These are phyloP conservation scores for Hylaeus volcanicus DNA, from an alignment of 1,140 invertebrate genomes.

Conservation along the genomic window DNA sequence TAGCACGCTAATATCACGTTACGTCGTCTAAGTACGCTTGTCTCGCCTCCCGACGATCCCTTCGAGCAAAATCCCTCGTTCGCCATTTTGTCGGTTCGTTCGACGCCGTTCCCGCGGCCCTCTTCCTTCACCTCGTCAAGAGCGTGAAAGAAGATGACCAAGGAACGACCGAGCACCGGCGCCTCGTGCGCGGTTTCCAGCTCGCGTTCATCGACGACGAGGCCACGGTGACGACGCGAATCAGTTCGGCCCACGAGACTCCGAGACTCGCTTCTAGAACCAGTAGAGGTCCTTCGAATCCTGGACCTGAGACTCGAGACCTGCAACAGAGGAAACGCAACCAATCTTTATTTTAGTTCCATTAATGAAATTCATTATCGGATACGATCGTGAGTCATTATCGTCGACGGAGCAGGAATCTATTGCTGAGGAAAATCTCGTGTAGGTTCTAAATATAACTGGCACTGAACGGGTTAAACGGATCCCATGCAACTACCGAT, in stretches of 20 bases:
- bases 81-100: slow-evolving; percentile 28
- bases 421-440: too few relatives aligned
- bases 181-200: background rate
- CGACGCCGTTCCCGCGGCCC: background rate
- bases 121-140: background rate
- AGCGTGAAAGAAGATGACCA: too few relatives aligned
- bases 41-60: slow-evolving; percentile 22
- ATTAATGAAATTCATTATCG: too few relatives aligned
- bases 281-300: slow-evolving; percentile 75
- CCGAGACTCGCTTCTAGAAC: slow-evolving; percentile 67
- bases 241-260: slow-evolving; percentile 47
- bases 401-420: too few relatives aligned
- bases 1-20: slow-evolving; percentile 48
- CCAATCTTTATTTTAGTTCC: background rate
- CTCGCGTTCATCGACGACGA: slow-evolving; percentile 10
- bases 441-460: too few relatives aligned
- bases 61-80: background rate
- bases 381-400: too few relatives aligned
- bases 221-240: slow-evolving; percentile 2
- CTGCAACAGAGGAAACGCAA: slow-evolving; percentile 60
- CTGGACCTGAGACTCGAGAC: slow-evolving; percentile 73
- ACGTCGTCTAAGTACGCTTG: background rate
- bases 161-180: background rate
- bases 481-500: too few relatives aligned
- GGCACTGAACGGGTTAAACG: too few relatives aligned